These are phyloP conservation scores for Pandemis cinnamomeana DNA, from an alignment of 2,888 invertebrate species.

Conservation along the genomic window DNA sequence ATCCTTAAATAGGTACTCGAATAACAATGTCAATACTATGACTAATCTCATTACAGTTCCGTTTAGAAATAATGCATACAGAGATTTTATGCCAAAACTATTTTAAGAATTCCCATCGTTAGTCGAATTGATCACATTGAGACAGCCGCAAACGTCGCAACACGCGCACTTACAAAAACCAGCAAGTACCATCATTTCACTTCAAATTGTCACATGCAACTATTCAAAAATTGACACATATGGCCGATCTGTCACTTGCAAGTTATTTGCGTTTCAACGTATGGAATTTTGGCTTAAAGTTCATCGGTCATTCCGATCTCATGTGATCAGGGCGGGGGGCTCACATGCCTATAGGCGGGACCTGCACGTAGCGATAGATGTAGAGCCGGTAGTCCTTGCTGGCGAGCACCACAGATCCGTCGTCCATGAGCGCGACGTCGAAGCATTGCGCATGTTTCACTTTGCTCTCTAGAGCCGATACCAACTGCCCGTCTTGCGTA, in stretches of 20 bases:
- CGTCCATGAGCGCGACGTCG: conserved; percentile 99
- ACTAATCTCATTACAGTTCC: conserved; percentile 84
- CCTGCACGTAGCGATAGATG: conserved; percentile 99
- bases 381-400: conserved; percentile 99
- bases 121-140: conserved; percentile 77
- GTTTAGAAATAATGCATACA: conserved; percentile 78
- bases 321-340: conserved; percentile 70
- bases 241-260: conserved; percentile 58
- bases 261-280: conserved; percentile 64
- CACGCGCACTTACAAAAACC: conserved; percentile 72
- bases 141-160: conserved; percentile 70
- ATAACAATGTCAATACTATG: conserved; percentile 84
- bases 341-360: conserved; percentile 93
- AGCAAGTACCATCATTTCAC: conserved; percentile 60
- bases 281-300: conserved; percentile 72
- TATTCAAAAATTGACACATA: conserved; percentile 76
- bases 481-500: conserved; percentile 98
- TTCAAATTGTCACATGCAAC: conserved; percentile 64
- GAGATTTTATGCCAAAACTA: conserved; percentile 75
- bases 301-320: conserved; percentile 78
- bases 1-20: conserved; percentile 79
- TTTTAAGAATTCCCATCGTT: conserved; percentile 67
- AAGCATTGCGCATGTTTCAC: conserved; percentile 99
- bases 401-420: conserved; percentile 98
- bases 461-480: conserved; percentile 99